These are phyloP conservation scores for Aphaenogaster rudis DNA, from an alignment of 1,140 invertebrate genomes.

Conservation along the genomic window DNA sequence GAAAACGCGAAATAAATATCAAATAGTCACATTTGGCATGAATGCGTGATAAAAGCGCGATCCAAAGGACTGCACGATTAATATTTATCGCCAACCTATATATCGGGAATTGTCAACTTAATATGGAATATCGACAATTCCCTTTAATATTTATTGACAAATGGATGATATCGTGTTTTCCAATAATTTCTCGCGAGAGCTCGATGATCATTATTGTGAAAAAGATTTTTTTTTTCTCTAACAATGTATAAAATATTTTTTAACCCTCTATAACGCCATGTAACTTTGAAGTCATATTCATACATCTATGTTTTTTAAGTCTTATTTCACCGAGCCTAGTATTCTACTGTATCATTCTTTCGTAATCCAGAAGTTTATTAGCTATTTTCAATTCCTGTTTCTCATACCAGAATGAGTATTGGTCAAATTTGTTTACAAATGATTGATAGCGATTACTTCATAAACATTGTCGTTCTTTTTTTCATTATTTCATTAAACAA, in stretches of 20 bases:
- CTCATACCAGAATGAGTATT: no score
- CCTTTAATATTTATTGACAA: not conserved
- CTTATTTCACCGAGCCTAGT: no score
- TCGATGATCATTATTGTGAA: not conserved
- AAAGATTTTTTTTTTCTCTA: not conserved
- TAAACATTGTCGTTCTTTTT: no score
- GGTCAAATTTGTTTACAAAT: no score
- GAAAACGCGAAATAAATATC: not conserved
- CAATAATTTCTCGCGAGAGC: not conserved
- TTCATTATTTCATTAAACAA: no score
- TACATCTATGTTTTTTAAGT: no score
- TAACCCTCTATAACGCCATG: not conserved
- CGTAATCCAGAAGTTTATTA: no score
- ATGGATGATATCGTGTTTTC: not conserved
- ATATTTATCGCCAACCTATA: conserved; percentile 9
- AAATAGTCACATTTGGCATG: not conserved
- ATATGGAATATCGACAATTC: not conserved
- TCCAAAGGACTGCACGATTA: not conserved
- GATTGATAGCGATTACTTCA: no score
- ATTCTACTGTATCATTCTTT: no score
- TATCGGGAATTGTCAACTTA: not conserved
- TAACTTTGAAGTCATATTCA: no score
- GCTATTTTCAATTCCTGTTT: no score
- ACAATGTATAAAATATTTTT: not conserved
- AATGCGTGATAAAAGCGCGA: no score